phyloP scores from a whole-genome alignment of 2,797 vertebrate genomes.

The Oryzias dopingdopingensis region DNA sequence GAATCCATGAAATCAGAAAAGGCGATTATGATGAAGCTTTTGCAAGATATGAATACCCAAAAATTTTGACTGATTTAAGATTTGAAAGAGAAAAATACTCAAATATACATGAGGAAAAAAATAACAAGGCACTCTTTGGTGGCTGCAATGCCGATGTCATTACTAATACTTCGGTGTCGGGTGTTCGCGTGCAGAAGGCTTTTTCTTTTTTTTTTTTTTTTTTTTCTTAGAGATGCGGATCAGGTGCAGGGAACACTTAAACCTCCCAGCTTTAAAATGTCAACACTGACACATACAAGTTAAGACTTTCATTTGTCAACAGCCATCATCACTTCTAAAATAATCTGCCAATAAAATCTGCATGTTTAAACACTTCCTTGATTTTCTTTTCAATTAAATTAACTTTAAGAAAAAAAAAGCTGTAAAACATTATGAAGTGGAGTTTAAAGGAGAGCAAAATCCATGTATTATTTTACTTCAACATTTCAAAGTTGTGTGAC shows the following conservation, averaged over 20 bases:
- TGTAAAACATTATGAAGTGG: neutral
- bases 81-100: too few relatives aligned
- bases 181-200: neutral
- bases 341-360: neutral
- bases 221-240: constrained; percentile 13
- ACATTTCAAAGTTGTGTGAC: neutral
- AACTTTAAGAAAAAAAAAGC: neutral
- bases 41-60: too few relatives aligned
- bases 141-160: constrained; percentile 5
- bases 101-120: too few relatives aligned
- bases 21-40: neutral
- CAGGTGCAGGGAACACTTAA: constrained; percentile 33
- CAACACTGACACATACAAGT: constrained; percentile 25
- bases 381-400: too few relatives aligned
- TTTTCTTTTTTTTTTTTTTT: neutral
- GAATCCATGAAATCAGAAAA: neutral
- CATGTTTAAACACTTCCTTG: neutral
- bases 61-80: too few relatives aligned
- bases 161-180: constrained; percentile 23
- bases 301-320: constrained; percentile 37
- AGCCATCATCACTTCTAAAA: constrained; percentile 3
- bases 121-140: too few relatives aligned
- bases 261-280: constrained; percentile 33
- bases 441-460: neutral
- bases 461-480: neutral